phyloP scores from a whole-genome alignment of 1,140 invertebrate genomes.

The Platorchestia sp. region DNA sequence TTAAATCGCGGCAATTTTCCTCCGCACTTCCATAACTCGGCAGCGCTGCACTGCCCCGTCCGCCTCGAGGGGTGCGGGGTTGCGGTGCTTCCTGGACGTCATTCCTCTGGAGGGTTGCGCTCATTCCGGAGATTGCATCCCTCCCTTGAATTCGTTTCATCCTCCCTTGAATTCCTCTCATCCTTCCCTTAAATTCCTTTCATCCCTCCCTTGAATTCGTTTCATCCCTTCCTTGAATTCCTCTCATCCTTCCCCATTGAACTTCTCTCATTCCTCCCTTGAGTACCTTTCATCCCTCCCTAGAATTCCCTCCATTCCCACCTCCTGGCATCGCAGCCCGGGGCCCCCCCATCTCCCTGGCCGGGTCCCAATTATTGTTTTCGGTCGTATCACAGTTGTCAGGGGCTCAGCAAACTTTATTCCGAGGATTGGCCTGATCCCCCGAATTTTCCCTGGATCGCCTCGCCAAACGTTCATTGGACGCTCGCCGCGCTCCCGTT shows the following conservation, averaged over 20 bases:
- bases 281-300: neutral
- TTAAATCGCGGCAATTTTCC: neutral
- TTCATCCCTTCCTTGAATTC: neutral
- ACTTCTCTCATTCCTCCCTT: neutral
- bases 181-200: neutral
- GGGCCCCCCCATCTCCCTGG: neutral
- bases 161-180: neutral
- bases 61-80: neutral
- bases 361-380: slow-evolving; percentile 15
- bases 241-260: neutral
- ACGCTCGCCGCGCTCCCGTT: neutral
- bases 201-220: neutral
- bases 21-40: neutral
- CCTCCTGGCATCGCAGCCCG: neutral
- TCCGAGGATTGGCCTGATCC: slow-evolving; percentile 8
- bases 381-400: slow-evolving; percentile 39
- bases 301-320: neutral
- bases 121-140: too few relatives aligned
- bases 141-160: neutral
- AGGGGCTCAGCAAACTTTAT: slow-evolving; percentile 34
- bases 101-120: neutral
- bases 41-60: neutral
- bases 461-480: neutral
- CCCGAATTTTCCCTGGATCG: neutral
- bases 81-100: neutral